Evolutionary conservation across 1,140 invertebrate genomes (phyloP).

Genomic region (Diprion similis): DNA sequence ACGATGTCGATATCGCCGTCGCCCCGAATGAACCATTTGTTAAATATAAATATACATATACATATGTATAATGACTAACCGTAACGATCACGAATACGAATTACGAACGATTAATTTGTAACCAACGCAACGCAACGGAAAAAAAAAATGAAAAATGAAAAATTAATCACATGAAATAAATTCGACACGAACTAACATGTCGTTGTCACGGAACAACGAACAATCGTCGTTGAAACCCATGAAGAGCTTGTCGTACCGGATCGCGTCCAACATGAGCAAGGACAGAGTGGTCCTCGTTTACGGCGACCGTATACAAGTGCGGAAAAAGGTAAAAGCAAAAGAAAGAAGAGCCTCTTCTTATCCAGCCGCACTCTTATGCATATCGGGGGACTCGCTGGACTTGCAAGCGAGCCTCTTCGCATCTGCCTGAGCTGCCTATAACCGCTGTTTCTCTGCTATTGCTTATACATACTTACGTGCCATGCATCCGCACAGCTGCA

Average conservation of each 20-base stretch:
- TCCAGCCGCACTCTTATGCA: too few species aligned
- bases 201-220: slow-evolving; percentile 18
- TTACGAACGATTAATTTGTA: background rate
- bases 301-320: slow-evolving; percentile 66
- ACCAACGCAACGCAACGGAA: background rate
- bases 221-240: slow-evolving; percentile 1
- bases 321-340: slow-evolving; percentile 60
- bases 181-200: slow-evolving; percentile 21
- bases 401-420: too few species aligned
- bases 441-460: too few species aligned
- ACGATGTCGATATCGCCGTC: too few species aligned
- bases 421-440: too few species aligned
- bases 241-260: slow-evolving; percentile 60
- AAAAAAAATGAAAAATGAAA: background rate
- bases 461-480: too few species aligned
- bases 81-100: slow-evolving; percentile 16
- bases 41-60: too few species aligned
- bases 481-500: too few species aligned
- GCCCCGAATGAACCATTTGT: too few species aligned
- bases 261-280: slow-evolving; percentile 59
- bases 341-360: too few species aligned
- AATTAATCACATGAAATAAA: background rate
- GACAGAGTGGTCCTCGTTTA: slow-evolving; percentile 67
- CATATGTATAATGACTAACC: background rate
- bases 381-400: too few species aligned